These are phyloP conservation scores for Myioborus melanocephalus DNA, from an alignment of 2,797 vertebrate genomes.

Conservation along the genomic window DNA sequence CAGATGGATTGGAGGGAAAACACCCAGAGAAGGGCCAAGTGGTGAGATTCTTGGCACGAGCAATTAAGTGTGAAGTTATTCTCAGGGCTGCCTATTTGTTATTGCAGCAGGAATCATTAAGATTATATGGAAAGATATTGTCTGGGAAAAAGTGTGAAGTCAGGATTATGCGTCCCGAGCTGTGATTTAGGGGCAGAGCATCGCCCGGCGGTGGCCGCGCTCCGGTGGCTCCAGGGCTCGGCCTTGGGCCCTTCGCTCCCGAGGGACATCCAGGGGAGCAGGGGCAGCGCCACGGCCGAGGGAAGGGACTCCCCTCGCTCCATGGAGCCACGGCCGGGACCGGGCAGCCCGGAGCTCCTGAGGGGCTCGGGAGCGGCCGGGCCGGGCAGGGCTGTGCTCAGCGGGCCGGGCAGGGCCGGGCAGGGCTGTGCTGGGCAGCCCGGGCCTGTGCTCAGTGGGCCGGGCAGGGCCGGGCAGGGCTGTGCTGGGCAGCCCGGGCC, in stretches of 20 bases:
- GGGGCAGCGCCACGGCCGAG: not conserved
- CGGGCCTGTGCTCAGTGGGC: too few species aligned
- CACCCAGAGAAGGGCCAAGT: slow-evolving; percentile 69
- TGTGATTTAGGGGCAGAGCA: not conserved
- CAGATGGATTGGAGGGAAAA: slow-evolving; percentile 76
- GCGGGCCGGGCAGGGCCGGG: too few species aligned
- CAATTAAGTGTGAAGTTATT: slow-evolving; percentile 51
- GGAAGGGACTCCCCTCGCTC: not conserved
- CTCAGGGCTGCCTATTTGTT: slow-evolving; percentile 64
- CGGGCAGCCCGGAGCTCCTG: fast-evolving
- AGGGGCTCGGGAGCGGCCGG: not conserved
- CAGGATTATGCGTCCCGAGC: slow-evolving; percentile 24
- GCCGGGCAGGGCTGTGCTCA: too few species aligned
- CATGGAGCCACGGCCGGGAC: fast-evolving
- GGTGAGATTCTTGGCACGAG: slow-evolving; percentile 69
- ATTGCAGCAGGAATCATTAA: slow-evolving; percentile 58
- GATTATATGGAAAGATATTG: slow-evolving; percentile 38
- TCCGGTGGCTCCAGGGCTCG: not conserved
- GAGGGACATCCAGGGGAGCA: not conserved
- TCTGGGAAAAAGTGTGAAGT: slow-evolving; percentile 41
- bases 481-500: too few species aligned
- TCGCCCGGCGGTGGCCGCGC: not conserved
- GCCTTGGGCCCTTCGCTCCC: not conserved
- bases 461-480: too few species aligned
- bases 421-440: too few species aligned